Evolutionary conservation across 2,113 vertebrate genomes (phyloP), one percentile per base, ranked within the genome.

Genomic region (Sclerurus mexicanus): DNA sequence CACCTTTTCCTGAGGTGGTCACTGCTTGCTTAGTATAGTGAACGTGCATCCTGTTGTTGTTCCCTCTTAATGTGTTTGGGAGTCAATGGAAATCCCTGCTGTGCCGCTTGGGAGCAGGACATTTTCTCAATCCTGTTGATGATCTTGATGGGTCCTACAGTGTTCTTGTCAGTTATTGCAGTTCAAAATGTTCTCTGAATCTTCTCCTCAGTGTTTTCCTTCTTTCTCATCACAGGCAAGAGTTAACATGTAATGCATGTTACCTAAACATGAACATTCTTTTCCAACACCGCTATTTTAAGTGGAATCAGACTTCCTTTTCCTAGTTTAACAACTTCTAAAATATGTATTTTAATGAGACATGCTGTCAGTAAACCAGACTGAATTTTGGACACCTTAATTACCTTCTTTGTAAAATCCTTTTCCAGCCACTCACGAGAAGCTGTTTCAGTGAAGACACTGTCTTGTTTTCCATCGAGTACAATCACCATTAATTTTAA

Each of bases 401-500:
- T 73, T 80, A 20, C 35, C 15, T 49, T 53, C 39, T 75, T 63
- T 14, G 21, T 63, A 27, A 90, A 90, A 39, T 55, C 22, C 19
- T 74, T 93, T 85, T 42, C 47, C 44, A 87, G 44, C 14, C 16
- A 44, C 37, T 85, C 1, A 0, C 18, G 33, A 60, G 71, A 88
- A 90, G 27, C 47, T 52, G 46, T 13, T 87, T 50, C n/a, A 46
- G 19, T 55, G 50, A 88, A 85, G 58, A 60, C 63, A 35, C 8
- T 25, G 10, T 28, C 33, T 91, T 67, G 7, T 79, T 90, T 93
- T 79, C 22, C 14, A 39, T 14, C 47, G 31, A 40, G 3, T 63
- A 4, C 18, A 62, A n/a, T 27, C 49, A 46, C 3, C 1, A 9
- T n/a, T 1, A 19, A 14, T 11, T 37, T 1, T 83, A 16, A 12